These are phyloP conservation scores for Exocentrus adspersus DNA, from an alignment of 2,888 invertebrate genomes.

Conservation along the genomic window DNA sequence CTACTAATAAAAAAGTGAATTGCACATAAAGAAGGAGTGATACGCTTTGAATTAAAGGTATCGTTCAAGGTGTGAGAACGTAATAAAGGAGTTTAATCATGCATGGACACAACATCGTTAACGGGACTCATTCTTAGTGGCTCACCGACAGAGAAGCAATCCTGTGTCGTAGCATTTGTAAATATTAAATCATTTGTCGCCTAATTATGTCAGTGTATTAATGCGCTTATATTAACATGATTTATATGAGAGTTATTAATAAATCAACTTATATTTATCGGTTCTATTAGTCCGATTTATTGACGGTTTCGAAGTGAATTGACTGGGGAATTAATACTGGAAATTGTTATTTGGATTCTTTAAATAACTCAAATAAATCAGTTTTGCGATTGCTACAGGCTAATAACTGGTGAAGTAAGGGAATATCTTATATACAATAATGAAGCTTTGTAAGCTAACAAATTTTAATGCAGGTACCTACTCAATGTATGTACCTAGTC, in stretches of 20 bases:
- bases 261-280: slow-evolving; percentile 53
- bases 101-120: slow-evolving; percentile 52
- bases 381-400: slow-evolving; percentile 32
- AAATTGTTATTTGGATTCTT: slow-evolving; percentile 40
- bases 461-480: too few relatives aligned
- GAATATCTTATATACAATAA: too few relatives aligned
- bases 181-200: slow-evolving; percentile 54
- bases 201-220: slow-evolving; percentile 52
- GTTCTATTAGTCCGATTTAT: slow-evolving; percentile 47
- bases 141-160: slow-evolving; percentile 28
- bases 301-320: slow-evolving; percentile 48
- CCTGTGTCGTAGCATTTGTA: slow-evolving; percentile 46
- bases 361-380: slow-evolving; percentile 41
- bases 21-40: slow-evolving; percentile 49
- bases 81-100: slow-evolving; percentile 55
- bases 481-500: too few relatives aligned
- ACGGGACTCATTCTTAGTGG: slow-evolving; percentile 43
- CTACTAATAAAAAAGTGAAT: slow-evolving; percentile 46
- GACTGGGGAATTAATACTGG: slow-evolving; percentile 42
- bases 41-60: slow-evolving; percentile 50
- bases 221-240: slow-evolving; percentile 53
- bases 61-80: slow-evolving; percentile 56
- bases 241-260: slow-evolving; percentile 50
- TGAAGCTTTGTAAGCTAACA: too few relatives aligned
- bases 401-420: slow-evolving; percentile 14